Evolutionary conservation across 2,113 vertebrate species (phyloP).

Genomic region (Ciconia stormi): DNA sequence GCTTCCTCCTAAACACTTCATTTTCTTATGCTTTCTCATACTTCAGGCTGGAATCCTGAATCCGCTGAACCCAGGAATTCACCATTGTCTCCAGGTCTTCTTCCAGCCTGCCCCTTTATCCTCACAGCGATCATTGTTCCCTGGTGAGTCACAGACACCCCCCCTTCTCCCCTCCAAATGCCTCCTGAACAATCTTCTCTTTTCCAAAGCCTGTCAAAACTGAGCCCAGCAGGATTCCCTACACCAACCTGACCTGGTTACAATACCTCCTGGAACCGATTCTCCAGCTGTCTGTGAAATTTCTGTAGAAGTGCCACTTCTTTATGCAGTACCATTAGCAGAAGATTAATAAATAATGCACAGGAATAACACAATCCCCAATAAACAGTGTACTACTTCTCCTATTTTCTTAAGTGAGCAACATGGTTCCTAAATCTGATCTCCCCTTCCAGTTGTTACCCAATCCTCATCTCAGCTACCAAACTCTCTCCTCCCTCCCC

Average conservation of each 20-base stretch:
- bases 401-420: constrained; percentile 32
- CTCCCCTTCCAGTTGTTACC: constrained; percentile 36
- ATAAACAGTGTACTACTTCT: constrained; percentile 5
- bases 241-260: constrained; percentile 47
- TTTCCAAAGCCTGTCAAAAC: constrained; percentile 55
- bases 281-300: constrained; percentile 42
- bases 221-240: constrained; percentile 47
- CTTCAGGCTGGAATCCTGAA: constrained; percentile 25
- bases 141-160: constrained; percentile 30
- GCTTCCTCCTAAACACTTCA: constrained; percentile 18
- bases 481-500: not conserved
- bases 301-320: constrained; percentile 29
- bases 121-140: constrained; percentile 29
- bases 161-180: not conserved
- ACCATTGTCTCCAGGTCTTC: constrained; percentile 32
- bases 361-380: constrained; percentile 32
- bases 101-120: constrained; percentile 48
- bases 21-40: not conserved
- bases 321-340: constrained; percentile 38
- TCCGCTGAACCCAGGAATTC: not conserved
- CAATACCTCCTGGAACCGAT: constrained; percentile 48
- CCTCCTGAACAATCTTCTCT: constrained; percentile 47
- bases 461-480: constrained; percentile 10
- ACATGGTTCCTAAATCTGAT: constrained; percentile 54
- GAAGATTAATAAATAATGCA: constrained; percentile 49